phyloP scores from a whole-genome alignment of 1,140 invertebrate genomes.

The Euwallacea fornicatus region DNA sequence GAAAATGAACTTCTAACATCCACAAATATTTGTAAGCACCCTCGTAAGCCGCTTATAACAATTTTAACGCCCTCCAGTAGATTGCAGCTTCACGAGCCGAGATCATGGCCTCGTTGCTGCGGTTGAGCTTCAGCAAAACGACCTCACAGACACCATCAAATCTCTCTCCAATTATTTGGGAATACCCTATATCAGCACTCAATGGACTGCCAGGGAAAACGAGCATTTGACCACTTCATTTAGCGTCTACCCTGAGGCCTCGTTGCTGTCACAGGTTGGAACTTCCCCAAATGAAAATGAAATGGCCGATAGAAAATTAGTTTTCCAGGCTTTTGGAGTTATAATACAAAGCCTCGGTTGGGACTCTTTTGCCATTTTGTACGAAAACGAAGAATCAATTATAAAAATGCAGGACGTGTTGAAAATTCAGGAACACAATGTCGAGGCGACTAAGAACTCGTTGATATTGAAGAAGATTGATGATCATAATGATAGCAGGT shows the following conservation, averaged over 20 bases:
- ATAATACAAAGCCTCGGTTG: slow-evolving; percentile 59
- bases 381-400: slow-evolving; percentile 76
- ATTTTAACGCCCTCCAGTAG: neutral
- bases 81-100: neutral
- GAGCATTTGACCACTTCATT: slow-evolving; percentile 9
- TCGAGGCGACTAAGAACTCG: slow-evolving; percentile 53
- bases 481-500: slow-evolving; percentile 62
- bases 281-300: neutral
- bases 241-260: slow-evolving; percentile 28
- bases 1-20: neutral
- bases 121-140: neutral
- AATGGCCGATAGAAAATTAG: neutral
- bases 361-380: slow-evolving; percentile 75
- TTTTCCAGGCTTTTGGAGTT: neutral
- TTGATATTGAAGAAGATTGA: slow-evolving; percentile 59
- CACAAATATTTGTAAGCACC: neutral
- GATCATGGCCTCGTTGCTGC: neutral
- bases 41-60: neutral
- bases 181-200: slow-evolving; percentile 19
- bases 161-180: slow-evolving; percentile 2
- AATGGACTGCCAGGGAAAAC: slow-evolving; percentile 4
- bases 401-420: slow-evolving; percentile 81
- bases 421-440: slow-evolving; percentile 62
- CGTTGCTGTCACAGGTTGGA: slow-evolving; percentile 22
- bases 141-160: neutral